phyloP scores from a whole-genome alignment of 2,888 invertebrate species.

The Meloe dianella region DNA sequence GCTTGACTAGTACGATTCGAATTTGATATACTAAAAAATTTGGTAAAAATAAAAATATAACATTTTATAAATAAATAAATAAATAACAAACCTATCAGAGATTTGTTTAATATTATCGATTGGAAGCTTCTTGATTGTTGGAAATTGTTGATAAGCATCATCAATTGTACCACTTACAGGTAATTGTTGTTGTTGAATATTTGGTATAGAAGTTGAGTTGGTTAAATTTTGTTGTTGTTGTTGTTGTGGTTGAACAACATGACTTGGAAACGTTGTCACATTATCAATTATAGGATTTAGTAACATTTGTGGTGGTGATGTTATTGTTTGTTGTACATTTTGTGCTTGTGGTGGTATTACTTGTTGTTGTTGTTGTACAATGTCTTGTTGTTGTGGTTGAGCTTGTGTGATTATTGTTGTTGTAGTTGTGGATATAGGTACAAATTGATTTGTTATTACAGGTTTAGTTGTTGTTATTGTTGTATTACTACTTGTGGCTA shows the following conservation, averaged over 20 bases:
- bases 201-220: conserved; percentile 47
- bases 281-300: conserved; percentile 22
- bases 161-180: conserved; percentile 23
- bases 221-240: conserved; percentile 35
- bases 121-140: conserved; percentile 46
- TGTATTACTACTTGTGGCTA: conserved; percentile 33
- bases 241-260: conserved; percentile 16
- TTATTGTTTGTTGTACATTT: conserved; percentile 40
- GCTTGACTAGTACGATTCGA: conserved; percentile 64
- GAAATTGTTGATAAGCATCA: conserved; percentile 38
- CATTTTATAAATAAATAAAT: too few species aligned
- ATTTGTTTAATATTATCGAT: conserved; percentile 59
- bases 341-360: background rate
- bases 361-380: conserved; percentile 20
- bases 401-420: conserved; percentile 26
- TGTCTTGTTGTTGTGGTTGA: conserved; percentile 31
- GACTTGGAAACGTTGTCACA: background rate
- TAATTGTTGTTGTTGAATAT: conserved; percentile 34
- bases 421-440: conserved; percentile 28
- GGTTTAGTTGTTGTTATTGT: conserved; percentile 38
- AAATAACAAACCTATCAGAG: conserved; percentile 43
- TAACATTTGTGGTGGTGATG: conserved; percentile 39
- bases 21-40: conserved; percentile 29
- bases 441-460: conserved; percentile 24
- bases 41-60: background rate